Evolutionary conservation across 1,140 invertebrate species (phyloP), one percentile per base, ranked within the genome.

Genomic region (Aphis gossypii): DNA sequence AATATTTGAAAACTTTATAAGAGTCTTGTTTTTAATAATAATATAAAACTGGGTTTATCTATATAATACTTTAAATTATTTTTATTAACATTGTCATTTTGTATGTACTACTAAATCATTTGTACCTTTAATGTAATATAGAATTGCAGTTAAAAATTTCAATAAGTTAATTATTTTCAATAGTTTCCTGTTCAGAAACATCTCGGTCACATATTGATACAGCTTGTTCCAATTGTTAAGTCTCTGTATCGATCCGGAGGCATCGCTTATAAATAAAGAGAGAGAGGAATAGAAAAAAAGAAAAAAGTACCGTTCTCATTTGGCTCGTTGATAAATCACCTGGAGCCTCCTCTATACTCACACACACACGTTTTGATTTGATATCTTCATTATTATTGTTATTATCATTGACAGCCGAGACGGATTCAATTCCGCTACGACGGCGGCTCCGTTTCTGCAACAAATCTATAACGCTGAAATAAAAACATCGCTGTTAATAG

Each of bases 331-430:
- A 93, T 93, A 93, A 93, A 93, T 93, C 82, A 93, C 92, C 92
- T 30, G 92, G 82, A 93, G 92, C 92, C 82, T 56, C n/a, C 25
- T 56, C 46, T 93, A 56, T 46, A 41, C 46, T 41, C 60, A 48
- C 76, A 41, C 46, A 54, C 44, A 38, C 30, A 25, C 14, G 25
- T 84, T 92, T 86, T 51, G 91, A 92, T 86, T 86, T 86, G 92
- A 93, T 93, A 56, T 93, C 92, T 93, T 86, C 51, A 93, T 93
- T 93, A 93, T 93, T 93, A 93, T 93, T 83, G 30, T 48, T 51
- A 46, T 92, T 41, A 83, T 54, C 92, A 84, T 84, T 93, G 92
- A 93, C 92, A 86, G 92, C 92, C 92, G 92, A 86, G 92, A 93
- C 92, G 92, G 92, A 93, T 93, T 93, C 92, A 56, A 93, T 93